Percentiles rank a stretch among this genome's conserved stretches.
Conservation (phyloP, 2,113 vertebrate species). For the Hystrix cristata region DNA sequence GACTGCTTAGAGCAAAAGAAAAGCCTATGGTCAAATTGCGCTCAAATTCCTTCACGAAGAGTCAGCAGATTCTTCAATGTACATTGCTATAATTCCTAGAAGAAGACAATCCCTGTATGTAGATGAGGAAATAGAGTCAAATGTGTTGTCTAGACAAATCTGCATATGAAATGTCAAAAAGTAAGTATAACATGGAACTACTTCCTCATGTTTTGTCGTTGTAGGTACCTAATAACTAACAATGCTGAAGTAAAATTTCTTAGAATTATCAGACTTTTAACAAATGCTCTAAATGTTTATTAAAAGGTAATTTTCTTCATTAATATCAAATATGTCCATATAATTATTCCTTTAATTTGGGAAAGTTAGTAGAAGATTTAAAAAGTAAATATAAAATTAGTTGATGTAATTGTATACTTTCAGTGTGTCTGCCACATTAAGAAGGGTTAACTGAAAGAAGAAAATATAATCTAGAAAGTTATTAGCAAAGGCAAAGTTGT, state of each 20-base stretch:
- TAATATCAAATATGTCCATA: constrained; percentile 27
- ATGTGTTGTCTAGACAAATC: constrained; percentile 7
- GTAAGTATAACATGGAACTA: neutral
- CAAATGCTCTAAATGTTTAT: neutral
- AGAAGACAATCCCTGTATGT: neutral
- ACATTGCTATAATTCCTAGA: neutral
- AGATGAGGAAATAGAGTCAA: neutral
- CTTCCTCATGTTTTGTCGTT: neutral
- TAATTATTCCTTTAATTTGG: neutral
- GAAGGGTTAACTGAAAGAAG: neutral
- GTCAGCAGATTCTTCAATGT: constrained; percentile 27
- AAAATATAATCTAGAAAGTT: constrained; percentile 28
- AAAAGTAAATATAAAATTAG: neutral
- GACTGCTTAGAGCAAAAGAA: constrained; percentile 66
- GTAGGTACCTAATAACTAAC: neutral
- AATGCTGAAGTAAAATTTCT: neutral
- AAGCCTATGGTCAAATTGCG: constrained; percentile 67
- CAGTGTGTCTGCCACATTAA: neutral
- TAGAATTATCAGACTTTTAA: neutral
- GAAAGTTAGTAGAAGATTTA: neutral
- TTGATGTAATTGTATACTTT: neutral
- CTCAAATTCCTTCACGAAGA: constrained; percentile 61
- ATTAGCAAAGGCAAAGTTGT: neutral
- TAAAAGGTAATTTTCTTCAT: constrained; percentile 50
- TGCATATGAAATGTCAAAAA: neutral